Evolutionary conservation across 2,113 vertebrate genomes (phyloP), one percentile per base, ranked within the genome.

Genomic region (Hyperopisus bebe): DNA sequence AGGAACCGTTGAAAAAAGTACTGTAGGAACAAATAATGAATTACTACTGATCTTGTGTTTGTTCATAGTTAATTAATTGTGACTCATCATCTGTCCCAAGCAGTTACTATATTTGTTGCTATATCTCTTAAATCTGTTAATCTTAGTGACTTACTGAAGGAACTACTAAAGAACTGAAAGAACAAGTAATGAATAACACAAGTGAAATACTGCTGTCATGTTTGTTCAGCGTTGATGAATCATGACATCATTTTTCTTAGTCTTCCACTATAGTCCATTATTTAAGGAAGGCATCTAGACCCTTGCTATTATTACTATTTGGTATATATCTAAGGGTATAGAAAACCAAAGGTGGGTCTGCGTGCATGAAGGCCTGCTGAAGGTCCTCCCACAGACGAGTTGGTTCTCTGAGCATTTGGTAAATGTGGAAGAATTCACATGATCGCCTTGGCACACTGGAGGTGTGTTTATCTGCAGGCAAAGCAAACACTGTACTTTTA

Each of bases 331-430:
- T 58, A 58, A 58, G 5, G 53, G 53, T 35, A 77, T 19, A 21
- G n/a, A 35, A 31, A 46, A 35, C 3, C 70, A 77, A 47, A 13
- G 9, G 21, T 24, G 10, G 24, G 44, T 21, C 21, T 84, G 42
- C 17, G n/a, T 74, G 62, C 87, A n/a, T 48, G 66, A 19, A 88
- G 24, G 27, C 6, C 4, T 10, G 83, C 47, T 51, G 88, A 51
- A 31, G 27, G 7, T 51, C 35, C 46, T 17, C 66, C 44, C 24
- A 19, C 55, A 90, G 92, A 92, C 91, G 91, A 88, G 92, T 88
- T 92, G 58, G 92, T 86, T 91, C 92, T 93, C 92, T 92, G 86
- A 90, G 27, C 53, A 21, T 47, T 47, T 90, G 55, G 84, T 51
- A 87, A 53, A 87, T 77, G 70, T 87, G 84, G 50, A 21, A n/a